phyloP scores from a whole-genome alignment of 1,140 invertebrate genomes.

The Whitmania pigra region DNA sequence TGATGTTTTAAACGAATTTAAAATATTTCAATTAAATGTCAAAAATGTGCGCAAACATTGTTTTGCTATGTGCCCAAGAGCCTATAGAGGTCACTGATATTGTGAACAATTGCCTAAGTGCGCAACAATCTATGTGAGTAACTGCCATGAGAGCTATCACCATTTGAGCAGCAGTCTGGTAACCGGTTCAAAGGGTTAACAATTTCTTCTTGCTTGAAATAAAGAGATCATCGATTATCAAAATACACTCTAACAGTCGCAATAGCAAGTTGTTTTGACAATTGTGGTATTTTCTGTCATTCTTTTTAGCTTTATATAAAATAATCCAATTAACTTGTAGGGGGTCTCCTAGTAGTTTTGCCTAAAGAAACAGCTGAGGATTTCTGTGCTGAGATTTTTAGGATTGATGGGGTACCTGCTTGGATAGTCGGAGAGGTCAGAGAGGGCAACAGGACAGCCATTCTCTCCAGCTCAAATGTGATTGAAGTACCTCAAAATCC shows the following conservation, averaged over 20 bases:
- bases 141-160: too few relatives aligned
- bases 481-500: conserved; percentile 13
- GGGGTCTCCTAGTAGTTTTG: conserved; percentile 80
- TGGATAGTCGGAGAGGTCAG: conserved; percentile 98
- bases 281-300: not conserved
- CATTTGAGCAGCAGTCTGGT: too few relatives aligned
- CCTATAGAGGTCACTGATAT: too few relatives aligned
- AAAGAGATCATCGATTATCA: not conserved
- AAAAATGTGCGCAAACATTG: too few relatives aligned
- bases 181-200: too few relatives aligned
- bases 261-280: not conserved
- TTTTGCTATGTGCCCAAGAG: too few relatives aligned
- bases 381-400: conserved; percentile 92
- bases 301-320: not conserved
- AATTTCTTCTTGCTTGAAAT: too few relatives aligned
- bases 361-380: conserved; percentile 84
- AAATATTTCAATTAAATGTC: too few relatives aligned
- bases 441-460: conserved; percentile 82
- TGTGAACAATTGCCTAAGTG: too few relatives aligned
- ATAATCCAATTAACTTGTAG: conserved; percentile 35
- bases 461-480: conserved; percentile 73
- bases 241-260: not conserved
- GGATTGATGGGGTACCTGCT: conserved; percentile 82
- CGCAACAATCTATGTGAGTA: too few relatives aligned
- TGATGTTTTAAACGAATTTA: too few relatives aligned